Evolutionary conservation across 1,140 invertebrate species (phyloP), one percentile per base, ranked within the genome.

Genomic region (Drosophila repleta): DNA sequence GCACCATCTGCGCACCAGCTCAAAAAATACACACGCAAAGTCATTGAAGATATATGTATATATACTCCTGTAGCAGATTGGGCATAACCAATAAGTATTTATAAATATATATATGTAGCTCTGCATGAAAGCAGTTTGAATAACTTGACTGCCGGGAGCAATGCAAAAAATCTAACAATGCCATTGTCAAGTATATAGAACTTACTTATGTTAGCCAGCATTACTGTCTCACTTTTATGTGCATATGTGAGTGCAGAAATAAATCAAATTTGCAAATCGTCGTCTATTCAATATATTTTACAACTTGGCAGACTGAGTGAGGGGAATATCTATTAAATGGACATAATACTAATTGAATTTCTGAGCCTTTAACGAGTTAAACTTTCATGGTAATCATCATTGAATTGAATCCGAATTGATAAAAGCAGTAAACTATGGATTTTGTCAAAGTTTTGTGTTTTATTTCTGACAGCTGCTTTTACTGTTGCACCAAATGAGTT

Each of bases 1-100:
- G 43, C 43, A 79, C 45, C 58, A 62, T 49, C 63, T 74, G 56
- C 35, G 56, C n/a, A n/a, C 21, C 51, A 73, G 24, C 41, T 61
- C 51, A 62, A 39, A 65, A 55, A 55, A 56, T 68, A 58, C 26
- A 55, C 35, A 62, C 11, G 60, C 63, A 48, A 62, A 53, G 32
- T 39, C 60, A 35, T 21, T 48, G 29, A 43, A 11, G 1, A 11
- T 35, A 35, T 35, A 13, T 35, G 7, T 2, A 17, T 17, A 41
- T 18, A 62, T 35, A 61, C 32, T 39, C 37, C 45, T 37, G 39
- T 5, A 4, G n/a, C 20, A 46, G 41, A 45, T 45, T 35, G 39
- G 18, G 43, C 41, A 21, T 8, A 53, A 37, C 46, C 68, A n/a
- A 32, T 24, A 66, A 37, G 26, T 62, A 68, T 68, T 45, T 51